Evolutionary conservation across 2,797 vertebrate genomes (phyloP), one percentile per base, ranked within the genome.

Genomic region (Tolypeutes matacus): DNA sequence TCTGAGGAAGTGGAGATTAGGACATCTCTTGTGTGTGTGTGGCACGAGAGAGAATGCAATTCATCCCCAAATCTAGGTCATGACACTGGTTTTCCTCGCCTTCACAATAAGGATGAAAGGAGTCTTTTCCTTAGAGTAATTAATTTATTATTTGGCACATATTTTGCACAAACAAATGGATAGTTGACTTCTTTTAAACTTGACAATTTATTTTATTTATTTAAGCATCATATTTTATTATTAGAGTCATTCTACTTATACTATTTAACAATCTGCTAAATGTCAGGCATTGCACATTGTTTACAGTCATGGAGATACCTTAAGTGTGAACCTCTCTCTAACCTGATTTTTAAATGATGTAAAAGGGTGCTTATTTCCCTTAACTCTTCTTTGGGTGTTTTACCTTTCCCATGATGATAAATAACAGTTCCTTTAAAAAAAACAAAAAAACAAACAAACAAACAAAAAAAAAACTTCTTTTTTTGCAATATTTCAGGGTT

Each of bases 141-240:
- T 91, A 91, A 95, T 88, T 85, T 91, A 91, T 80, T 86, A 58
- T n/a, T 58, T 86, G 62, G 23, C 65, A 84, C 0, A 13, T 51
- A 82, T 25, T 88, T 34, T 86, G 23, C 25, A 76, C 65, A 92
- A 77, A 62, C 53, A 8, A 64, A 70, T 51, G 46, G 89, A 73
- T 80, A 12, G 86, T 12, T 39, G 58, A 39, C 27, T 46, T 84
- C 39, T 94, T 89, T 86, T 77, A 65, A 72, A 64, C 27, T 60
- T 64, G 72, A 81, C 2, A 86, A 83, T 86, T 95, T 78, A 86
- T 92, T 96, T 90, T 88, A 95, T 81, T 94, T 83, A 70, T 93
- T 42, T 91, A 94, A 95, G 88, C 91, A 72, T 96, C 60, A 88
- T 97, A 39, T 95, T 98, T 91, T 91, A 89, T 89, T 91, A 76